Conservation (phyloP, 2,797 vertebrate genomes). For the Pipistrellus pygmaeus region DNA sequence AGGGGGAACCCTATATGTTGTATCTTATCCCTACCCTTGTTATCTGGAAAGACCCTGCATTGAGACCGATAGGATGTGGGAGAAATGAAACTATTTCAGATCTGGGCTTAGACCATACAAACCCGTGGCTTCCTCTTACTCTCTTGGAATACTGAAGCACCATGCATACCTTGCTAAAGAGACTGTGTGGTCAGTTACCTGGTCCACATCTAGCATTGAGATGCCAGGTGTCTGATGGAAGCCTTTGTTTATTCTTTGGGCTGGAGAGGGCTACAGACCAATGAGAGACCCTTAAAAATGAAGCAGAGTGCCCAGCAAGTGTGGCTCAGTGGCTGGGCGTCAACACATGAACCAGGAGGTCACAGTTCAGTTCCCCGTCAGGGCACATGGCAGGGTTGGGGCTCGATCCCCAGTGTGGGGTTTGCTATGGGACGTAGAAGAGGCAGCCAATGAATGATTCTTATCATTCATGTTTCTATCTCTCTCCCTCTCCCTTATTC, state of each 20-base stretch:
- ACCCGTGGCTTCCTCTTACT: not conserved
- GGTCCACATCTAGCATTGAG: not conserved
- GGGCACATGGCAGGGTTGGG: too few relatives aligned
- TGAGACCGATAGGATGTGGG: not conserved
- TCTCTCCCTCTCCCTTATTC: too few relatives aligned
- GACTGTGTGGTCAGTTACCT: fast-evolving
- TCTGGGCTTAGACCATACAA: not conserved
- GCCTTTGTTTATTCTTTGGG: not conserved
- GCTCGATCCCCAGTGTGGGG: too few relatives aligned
- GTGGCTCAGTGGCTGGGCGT: too few relatives aligned
- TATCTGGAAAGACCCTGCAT: not conserved
- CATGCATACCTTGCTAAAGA: not conserved
- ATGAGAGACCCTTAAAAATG: not conserved
- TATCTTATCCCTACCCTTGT: not conserved
- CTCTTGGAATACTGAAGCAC: not conserved
- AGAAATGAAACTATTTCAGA: not conserved
- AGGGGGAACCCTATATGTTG: not conserved
- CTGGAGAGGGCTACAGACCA: not conserved
- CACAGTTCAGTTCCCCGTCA: too few relatives aligned
- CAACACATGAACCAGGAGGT: too few relatives aligned
- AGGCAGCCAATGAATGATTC: too few relatives aligned
- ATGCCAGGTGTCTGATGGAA: not conserved
- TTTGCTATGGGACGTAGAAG: too few relatives aligned
- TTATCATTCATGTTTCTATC: too few relatives aligned
- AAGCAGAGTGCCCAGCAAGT: not conserved